Evolutionary conservation across 2,888 invertebrate genomes (phyloP).

Genomic region (Dryadula phaetusa): DNA sequence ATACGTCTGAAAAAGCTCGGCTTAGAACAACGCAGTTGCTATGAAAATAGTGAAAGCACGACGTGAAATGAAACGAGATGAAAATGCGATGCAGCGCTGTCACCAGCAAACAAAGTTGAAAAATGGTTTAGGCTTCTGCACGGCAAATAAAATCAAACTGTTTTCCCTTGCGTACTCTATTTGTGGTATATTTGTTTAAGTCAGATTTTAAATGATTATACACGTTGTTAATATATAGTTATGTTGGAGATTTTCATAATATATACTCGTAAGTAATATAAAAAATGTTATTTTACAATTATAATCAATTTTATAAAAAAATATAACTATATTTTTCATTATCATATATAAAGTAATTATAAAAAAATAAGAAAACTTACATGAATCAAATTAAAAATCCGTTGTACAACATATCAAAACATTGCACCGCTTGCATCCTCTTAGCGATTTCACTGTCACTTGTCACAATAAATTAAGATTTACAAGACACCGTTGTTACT

Average conservation of each 20-base stretch:
- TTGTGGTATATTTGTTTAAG: slow-evolving; percentile 14
- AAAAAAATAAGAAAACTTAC: slow-evolving; percentile 15
- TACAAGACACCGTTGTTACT: neutral
- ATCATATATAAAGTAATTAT: neutral
- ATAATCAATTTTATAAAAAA: too few relatives aligned
- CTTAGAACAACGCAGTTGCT: slow-evolving; percentile 29
- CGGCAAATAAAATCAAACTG: slow-evolving; percentile 33
- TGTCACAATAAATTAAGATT: neutral
- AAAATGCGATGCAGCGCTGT: slow-evolving; percentile 36
- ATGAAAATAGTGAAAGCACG: slow-evolving; percentile 28
- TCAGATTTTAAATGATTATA: slow-evolving; percentile 14
- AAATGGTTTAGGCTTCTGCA: slow-evolving; percentile 30
- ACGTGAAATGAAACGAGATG: slow-evolving; percentile 33
- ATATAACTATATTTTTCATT: too few relatives aligned
- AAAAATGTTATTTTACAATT: too few relatives aligned
- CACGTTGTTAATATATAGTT: slow-evolving; percentile 3
- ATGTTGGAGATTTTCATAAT: neutral
- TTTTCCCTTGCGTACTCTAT: slow-evolving; percentile 34
- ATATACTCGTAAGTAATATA: too few relatives aligned
- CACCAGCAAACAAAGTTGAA: slow-evolving; percentile 36
- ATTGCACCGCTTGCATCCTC: neutral
- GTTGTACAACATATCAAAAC: neutral
- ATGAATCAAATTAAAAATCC: slow-evolving; percentile 4
- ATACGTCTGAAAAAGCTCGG: slow-evolving; percentile 17
- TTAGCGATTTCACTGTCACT: slow-evolving; percentile 7